Evolutionary conservation across 2,797 vertebrate species (phyloP), one percentile per base, ranked within the genome.

Genomic region (Hirundo rustica): DNA sequence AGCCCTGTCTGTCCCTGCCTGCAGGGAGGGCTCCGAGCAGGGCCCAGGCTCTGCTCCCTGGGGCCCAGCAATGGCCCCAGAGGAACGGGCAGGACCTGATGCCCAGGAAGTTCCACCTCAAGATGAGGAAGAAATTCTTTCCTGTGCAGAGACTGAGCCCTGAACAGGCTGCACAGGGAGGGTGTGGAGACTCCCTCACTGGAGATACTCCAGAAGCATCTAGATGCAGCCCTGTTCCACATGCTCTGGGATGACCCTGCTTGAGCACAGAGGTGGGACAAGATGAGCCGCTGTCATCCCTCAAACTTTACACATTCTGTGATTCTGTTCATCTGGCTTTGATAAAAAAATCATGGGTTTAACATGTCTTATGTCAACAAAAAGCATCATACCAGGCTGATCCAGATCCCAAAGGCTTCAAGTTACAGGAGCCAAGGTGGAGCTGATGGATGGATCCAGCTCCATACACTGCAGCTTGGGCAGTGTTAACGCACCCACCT

Each of bases 81-180:
- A 78, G 16, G 4, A 54, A 78, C 1, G 1, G 34, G 44, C 53
- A 68, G 64, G 36, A 29, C 10, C 53, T 17, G 29, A 80, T 38
- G 30, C 20, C 36, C 65, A 60, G 36, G 18, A 13, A 51, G 22
- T 9, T 70, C 45, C 20, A 51, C 16, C 15, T 17, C 34, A 4
- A 67, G 11, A 79, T 0, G 3, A 21, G 18, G 44, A 67, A 67
- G 23, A 48, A 48, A 55, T 57, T 40, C 29, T 27, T 22, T 15
- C 14, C 65, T 42, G 25, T 20, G 55, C 26, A 53, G 38, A 2
- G 47, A 44, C 5, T 2, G 0, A 36, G 47, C 16, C 2, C 8
- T 30, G 45, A 60, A 30, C 8, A 60, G 78, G 16, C 7, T 36
- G 22, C 7, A 14, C 42, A 40, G 44, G 7, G 44, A 48, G 23